Evolutionary conservation across 2,113 vertebrate species (phyloP), one percentile per base, ranked within the genome.

Genomic region (Heptranchias perlo): DNA sequence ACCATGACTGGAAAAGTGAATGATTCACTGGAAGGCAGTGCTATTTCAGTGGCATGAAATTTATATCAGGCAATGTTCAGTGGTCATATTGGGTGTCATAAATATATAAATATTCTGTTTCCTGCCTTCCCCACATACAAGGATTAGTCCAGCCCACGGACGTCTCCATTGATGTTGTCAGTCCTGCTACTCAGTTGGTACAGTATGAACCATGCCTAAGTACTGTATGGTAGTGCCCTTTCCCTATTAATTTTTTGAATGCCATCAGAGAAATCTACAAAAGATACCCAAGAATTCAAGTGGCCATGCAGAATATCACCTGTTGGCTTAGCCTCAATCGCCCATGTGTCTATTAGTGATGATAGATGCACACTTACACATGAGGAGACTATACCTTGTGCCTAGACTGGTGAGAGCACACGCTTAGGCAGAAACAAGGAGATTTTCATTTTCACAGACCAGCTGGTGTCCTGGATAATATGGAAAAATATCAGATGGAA

Each of bases 1-100:
- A 64, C 58, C 61, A 54, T 93, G 54, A 39, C n/a, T 93, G 89
- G 58, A 93, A 62, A 93, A 93, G 61, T 39, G 14, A 93, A 93
- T 93, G 58, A 93, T 62, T 93, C 89, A 93, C n/a, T 62, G n/a
- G 16, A 92, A 8, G n/a, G 7, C 61, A 39, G n/a, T n/a, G 58
- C 35, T 62, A 93, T 62, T 93, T 93, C 18, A 44, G 89, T 93
- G 89, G 58, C 58, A 64, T 16, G 25, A 23, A 47, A 93, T 39
- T 21, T 64, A 62, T n/a, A 62, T 62, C 35, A 93, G 89, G 58
- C 58, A 93, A 5, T 62, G n/a, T 62, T 64, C 58, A 61, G 5
- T 44, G 58, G 35, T 64, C 89, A 93, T 52, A 87, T 21, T 61
- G 87, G 54, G 28, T n/a, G 87, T 16, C 4, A 18, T 44, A 93